Evolutionary conservation across 2,888 invertebrate genomes (phyloP).

Genomic region (Hetaerina titia): DNA sequence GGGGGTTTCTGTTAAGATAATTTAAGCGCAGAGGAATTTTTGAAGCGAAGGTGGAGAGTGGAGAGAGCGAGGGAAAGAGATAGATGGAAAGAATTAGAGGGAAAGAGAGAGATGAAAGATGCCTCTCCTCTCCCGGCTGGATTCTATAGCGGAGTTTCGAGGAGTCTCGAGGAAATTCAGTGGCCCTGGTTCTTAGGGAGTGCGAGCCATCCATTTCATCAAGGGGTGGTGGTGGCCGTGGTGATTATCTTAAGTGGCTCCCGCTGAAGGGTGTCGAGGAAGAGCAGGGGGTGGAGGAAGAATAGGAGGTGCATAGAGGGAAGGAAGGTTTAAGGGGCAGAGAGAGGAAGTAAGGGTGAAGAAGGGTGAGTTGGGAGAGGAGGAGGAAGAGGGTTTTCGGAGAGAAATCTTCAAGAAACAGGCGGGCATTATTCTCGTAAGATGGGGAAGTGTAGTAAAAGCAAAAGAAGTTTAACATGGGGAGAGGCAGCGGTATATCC

Average conservation of each 20-base stretch:
- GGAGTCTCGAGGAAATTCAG: constrained; percentile 1
- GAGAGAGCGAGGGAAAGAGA: neutral
- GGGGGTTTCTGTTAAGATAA: neutral
- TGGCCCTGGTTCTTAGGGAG: neutral
- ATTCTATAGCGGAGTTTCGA: constrained; percentile 25
- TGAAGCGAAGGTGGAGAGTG: neutral
- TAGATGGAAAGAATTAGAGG: neutral
- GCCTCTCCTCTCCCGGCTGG: neutral
- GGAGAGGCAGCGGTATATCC: neutral
- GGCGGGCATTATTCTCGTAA: constrained; percentile 34
- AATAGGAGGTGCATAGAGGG: neutral
- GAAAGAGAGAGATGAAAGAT: neutral
- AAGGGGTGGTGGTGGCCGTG: constrained; percentile 39
- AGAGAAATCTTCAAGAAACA: constrained; percentile 40
- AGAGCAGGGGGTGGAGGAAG: neutral
- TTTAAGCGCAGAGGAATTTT: neutral
- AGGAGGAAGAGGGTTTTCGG: neutral
- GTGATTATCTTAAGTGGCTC: constrained; percentile 63
- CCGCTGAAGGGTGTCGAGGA: neutral
- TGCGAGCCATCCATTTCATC: constrained; percentile 52
- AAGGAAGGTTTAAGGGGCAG: neutral
- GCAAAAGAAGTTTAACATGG: neutral
- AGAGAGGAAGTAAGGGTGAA: neutral
- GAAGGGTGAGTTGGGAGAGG: neutral
- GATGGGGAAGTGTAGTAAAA: neutral